phyloP scores from a whole-genome alignment of 1,140 invertebrate genomes.

The Plectrocnemia conspersa region DNA sequence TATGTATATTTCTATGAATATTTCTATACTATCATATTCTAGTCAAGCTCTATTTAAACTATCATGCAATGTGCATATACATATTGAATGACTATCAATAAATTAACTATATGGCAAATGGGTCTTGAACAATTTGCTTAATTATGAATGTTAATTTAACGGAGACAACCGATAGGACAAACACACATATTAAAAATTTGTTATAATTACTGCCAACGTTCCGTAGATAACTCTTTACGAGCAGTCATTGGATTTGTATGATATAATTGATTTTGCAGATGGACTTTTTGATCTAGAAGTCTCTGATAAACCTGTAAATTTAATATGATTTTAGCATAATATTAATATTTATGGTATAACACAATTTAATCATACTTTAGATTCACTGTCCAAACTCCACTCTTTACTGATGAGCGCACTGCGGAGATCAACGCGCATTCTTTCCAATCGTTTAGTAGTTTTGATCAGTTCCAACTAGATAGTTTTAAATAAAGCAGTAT shows the following conservation, averaged over 20 bases:
- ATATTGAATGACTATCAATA: background rate
- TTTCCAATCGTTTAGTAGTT: constrained; percentile 50
- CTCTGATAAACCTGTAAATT: constrained; percentile 28
- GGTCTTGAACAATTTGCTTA: too few relatives aligned
- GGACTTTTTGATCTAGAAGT: constrained; percentile 31
- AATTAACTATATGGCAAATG: background rate
- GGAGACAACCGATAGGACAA: too few relatives aligned
- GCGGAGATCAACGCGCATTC: constrained; percentile 49
- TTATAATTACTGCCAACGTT: constrained; percentile 45
- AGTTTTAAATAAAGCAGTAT: constrained; percentile 4
- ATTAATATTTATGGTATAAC: background rate
- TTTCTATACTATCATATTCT: background rate
- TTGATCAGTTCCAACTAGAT: constrained; percentile 48
- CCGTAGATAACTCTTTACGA: constrained; percentile 39
- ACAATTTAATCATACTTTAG: constrained; percentile 41
- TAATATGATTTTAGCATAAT: background rate
- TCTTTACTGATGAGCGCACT: constrained; percentile 50
- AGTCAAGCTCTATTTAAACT: background rate
- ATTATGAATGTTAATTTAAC: too few relatives aligned
- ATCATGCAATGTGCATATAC: background rate
- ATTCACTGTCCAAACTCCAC: constrained; percentile 51
- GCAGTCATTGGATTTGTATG: constrained; percentile 15
- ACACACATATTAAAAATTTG: too few relatives aligned
- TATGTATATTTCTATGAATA: background rate
- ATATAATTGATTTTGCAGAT: constrained; percentile 32